Base-by-base conservation (phyloP, 2,113 vertebrate genomes). In the Apteryx owenii region DNA sequence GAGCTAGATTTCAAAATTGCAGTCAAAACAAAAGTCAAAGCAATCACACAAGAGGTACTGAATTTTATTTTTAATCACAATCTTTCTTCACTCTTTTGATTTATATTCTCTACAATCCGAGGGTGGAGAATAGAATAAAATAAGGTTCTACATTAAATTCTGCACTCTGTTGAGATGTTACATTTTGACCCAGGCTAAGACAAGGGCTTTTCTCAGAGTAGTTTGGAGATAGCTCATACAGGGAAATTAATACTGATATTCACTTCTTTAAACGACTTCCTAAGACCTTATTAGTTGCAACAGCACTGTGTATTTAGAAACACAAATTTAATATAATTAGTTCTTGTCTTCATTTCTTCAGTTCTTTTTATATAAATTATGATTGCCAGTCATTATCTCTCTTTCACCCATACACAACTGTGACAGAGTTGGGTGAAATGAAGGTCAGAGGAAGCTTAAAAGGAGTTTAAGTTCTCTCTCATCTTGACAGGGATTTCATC, bases 371-470 rank as follows among this genome's bases (percentile, higher is more conserved):
- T 6, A 2, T 6, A 88, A 86, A 25, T 53, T 76, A 62, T 7
- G 16, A 69, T n/a, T 69, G 29, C 8, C 56, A 80, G 65, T 33
- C 66, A 86, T 33, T 26, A 68, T 28, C 15, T 29, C 66, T 61
- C 31, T 60, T 18, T 40, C 38, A 90, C 68, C 56, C 68, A 46
- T 23, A 71, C 33, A 44, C 9, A 15, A 60, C 33, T 36, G 25
- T 48, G 53, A 87, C 5, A 12, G 38, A 86, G 61, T 1, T 73
- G 44, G 64, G 65, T 72, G 48, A 83, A 90, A 51, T 8, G 13
- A 93, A 94, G 73, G 92, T 79, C 90, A 95, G 53, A 48, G 51
- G n/a, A 92, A 88, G 65, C 61, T 94, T 76, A 89, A 78, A 73
- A 69, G 12, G 40, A 81, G 56, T 86, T 78, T 75, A 69, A 88